phyloP scores from a whole-genome alignment of 2,888 invertebrate genomes.

The Abscondita cerata region DNA sequence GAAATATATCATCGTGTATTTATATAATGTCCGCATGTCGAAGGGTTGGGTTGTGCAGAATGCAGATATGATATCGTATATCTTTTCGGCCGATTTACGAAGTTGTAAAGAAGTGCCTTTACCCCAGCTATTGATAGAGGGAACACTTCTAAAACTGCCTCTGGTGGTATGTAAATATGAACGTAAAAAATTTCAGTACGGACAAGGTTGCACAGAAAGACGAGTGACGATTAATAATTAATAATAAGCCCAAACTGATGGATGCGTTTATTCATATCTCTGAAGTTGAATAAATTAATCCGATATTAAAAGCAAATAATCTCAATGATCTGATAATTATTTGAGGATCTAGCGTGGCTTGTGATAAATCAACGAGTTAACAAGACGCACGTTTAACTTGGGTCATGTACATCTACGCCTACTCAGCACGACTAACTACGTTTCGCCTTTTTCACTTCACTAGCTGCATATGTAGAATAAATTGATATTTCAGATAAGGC shows the following conservation, averaged over 20 bases:
- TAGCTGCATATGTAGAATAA: conserved; percentile 43
- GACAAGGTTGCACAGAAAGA: too few relatives aligned
- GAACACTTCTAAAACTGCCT: conserved; percentile 23
- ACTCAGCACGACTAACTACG: conserved; percentile 54
- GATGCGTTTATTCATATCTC: too few relatives aligned
- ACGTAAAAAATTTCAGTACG: too few relatives aligned
- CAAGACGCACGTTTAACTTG: conserved; percentile 53
- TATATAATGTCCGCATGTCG: conserved; percentile 52
- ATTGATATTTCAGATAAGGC: conserved; percentile 35
- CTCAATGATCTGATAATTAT: conserved; percentile 21
- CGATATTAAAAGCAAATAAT: background rate
- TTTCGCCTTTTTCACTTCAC: conserved; percentile 55
- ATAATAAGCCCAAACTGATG: too few relatives aligned
- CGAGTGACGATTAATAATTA: too few relatives aligned
- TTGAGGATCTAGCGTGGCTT: conserved; percentile 12
- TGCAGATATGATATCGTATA: conserved; percentile 51
- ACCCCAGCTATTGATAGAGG: conserved; percentile 27
- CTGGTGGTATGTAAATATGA: conserved; percentile 7
- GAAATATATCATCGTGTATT: conserved; percentile 52
- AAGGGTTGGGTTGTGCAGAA: conserved; percentile 50
- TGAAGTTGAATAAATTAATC: too few relatives aligned
- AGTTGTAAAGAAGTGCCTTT: conserved; percentile 34
- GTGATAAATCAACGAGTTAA: conserved; percentile 58
- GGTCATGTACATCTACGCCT: conserved; percentile 56
- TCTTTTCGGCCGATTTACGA: conserved; percentile 46